Evolutionary conservation across 1,140 invertebrate genomes (phyloP).

Genomic region (Branchinecta lynchi): DNA sequence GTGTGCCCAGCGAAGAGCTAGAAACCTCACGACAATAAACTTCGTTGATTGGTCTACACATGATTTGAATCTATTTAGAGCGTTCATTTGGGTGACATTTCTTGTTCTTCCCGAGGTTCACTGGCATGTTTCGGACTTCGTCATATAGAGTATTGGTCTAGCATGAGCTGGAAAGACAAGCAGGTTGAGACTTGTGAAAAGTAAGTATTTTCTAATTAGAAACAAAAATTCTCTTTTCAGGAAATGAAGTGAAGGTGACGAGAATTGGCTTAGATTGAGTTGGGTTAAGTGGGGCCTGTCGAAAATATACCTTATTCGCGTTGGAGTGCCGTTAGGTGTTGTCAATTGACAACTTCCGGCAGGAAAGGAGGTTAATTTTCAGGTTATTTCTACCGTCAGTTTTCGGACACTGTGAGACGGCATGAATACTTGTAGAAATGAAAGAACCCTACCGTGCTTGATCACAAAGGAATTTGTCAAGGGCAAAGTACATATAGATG

Average conservation of each 20-base stretch:
- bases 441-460: background rate
- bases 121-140: too few relatives aligned
- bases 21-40: too few relatives aligned
- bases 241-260: background rate
- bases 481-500: too few relatives aligned
- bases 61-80: too few relatives aligned
- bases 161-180: too few relatives aligned
- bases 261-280: background rate
- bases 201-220: background rate
- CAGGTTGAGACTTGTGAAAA: background rate
- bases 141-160: too few relatives aligned
- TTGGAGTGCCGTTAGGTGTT: background rate
- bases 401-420: background rate
- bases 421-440: background rate
- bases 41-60: too few relatives aligned
- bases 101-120: too few relatives aligned
- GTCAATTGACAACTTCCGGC: background rate
- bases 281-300: background rate
- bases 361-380: background rate
- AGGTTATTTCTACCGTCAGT: too few relatives aligned
- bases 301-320: background rate
- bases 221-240: background rate
- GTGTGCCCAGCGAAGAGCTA: too few relatives aligned
- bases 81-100: too few relatives aligned
- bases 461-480: too few relatives aligned